These are phyloP conservation scores for Brenthis ino DNA, from an alignment of 2,888 invertebrate genomes.

Conservation along the genomic window DNA sequence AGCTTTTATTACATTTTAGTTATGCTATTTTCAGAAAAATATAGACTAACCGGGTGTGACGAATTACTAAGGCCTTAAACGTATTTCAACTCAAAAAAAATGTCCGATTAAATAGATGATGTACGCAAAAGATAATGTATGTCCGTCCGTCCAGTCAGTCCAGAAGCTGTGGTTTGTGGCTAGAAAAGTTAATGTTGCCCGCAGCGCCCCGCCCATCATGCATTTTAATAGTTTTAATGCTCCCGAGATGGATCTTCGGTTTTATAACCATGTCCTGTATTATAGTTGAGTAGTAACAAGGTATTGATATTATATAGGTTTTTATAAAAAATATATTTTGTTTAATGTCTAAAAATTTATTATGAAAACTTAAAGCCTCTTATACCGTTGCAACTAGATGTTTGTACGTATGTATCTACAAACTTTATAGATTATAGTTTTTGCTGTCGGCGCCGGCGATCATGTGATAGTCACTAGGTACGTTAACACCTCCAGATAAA, in stretches of 20 bases:
- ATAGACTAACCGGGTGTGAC: too few species aligned
- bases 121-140: conserved; percentile 53
- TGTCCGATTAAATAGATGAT: conserved; percentile 36
- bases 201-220: conserved; percentile 56
- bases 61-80: too few species aligned
- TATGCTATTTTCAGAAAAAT: too few species aligned
- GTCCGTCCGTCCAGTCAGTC: conserved; percentile 52
- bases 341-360: neutral
- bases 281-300: neutral
- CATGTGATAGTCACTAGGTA: too few species aligned
- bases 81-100: conserved; percentile 4
- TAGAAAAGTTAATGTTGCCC: conserved; percentile 64
- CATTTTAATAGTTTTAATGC: conserved; percentile 77
- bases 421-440: too few species aligned
- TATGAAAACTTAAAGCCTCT: neutral
- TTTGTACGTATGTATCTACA: too few species aligned
- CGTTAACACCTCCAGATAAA: too few species aligned
- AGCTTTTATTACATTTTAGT: too few species aligned
- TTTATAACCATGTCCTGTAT: neutral
- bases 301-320: neutral
- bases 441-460: too few species aligned
- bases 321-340: neutral
- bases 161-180: conserved; percentile 80
- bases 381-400: too few species aligned
- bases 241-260: conserved; percentile 30